Base-by-base conservation (phyloP, 2,888 invertebrate genomes). In the Orthosia cruda region DNA sequence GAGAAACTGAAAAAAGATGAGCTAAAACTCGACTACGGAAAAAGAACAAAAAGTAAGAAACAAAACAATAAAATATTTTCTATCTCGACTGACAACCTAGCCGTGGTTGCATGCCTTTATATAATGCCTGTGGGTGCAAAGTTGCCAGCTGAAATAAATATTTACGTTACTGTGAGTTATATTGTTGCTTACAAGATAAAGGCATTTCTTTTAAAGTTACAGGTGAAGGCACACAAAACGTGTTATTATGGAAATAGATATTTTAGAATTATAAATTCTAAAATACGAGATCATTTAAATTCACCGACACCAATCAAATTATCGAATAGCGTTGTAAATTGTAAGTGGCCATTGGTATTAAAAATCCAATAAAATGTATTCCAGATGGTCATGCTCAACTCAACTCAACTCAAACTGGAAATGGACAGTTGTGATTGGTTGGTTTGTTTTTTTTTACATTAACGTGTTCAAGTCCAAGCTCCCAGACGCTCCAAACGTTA, bases 1-100 rank as follows among this genome's bases (percentile, higher is more conserved):
- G 11, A 12, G 11, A 18, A 32, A 26, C 26, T 57, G 11, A 26
- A 57, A 57, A 16, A 57, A 11, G 5, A 3, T 1, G 4, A 9
- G 3, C 26, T 11, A 32, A 32, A 57, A 16, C 26, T 18, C 18
- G 1, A 32, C 16, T 23, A n/a, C n/a, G n/a, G n/a, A n/a, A n/a
- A n/a, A 52, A 18, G 3, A 40, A 32, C 20, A 13, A 40, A 52
- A 18, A n/a, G 11, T 12, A 32, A 4, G 15, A 12, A n/a, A 18
- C 57, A 57, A 59, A 52, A 7, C 20, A 45, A 59, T 7, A 52
- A 26, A 71, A 72, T 40, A 54, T 50, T 18, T n/a, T 50, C 5
- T 13, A 49, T n/a, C 32, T 32, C 32, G 59, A 12, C 63, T 32
- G 9, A 20, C 52, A 52, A 32, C 18, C 15, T 62, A 54, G 3